Evolutionary conservation across 2,888 invertebrate genomes (phyloP).

Genomic region (Muschampia plurimacula): DNA sequence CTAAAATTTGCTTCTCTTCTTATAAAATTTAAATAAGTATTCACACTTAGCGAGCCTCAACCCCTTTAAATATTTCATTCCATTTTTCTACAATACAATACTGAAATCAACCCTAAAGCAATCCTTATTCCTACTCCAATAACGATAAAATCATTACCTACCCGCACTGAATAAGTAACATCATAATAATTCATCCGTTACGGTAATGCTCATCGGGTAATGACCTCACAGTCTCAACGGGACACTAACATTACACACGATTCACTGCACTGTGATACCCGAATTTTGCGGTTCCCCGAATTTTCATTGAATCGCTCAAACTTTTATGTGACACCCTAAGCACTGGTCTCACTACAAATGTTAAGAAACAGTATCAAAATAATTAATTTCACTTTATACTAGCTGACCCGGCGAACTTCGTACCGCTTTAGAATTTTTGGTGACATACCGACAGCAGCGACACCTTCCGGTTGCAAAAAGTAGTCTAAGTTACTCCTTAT

Average conservation of each 20-base stretch:
- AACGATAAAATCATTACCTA: neutral
- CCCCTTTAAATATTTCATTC: too few species aligned
- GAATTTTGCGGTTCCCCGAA: slow-evolving; percentile 77
- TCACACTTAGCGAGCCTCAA: too few species aligned
- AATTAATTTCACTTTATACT: neutral
- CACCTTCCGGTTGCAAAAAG: too few species aligned
- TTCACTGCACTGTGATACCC: slow-evolving; percentile 71
- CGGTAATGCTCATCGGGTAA: slow-evolving; percentile 5
- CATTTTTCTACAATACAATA: too few species aligned
- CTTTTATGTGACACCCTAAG: slow-evolving; percentile 54
- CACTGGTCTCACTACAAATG: neutral
- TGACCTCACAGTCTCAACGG: slow-evolving; percentile 43
- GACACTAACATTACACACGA: slow-evolving; percentile 43
- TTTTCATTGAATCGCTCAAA: slow-evolving; percentile 65
- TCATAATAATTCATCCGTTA: neutral
- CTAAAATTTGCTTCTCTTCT: too few species aligned
- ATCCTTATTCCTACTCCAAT: neutral
- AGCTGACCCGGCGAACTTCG: too few species aligned
- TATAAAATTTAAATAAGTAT: too few species aligned
- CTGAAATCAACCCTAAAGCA: too few species aligned
- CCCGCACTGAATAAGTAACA: too few species aligned
- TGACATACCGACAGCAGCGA: too few species aligned
- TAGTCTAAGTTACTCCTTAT: too few species aligned
- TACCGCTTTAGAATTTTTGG: too few species aligned
- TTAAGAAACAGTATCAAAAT: neutral